Percentiles rank a stretch among this genome's conserved stretches.
These are phyloP conservation scores for Sinocyclocheilus maitianheensis DNA, from an alignment of 2,113 vertebrate species.

Conservation along the genomic window DNA sequence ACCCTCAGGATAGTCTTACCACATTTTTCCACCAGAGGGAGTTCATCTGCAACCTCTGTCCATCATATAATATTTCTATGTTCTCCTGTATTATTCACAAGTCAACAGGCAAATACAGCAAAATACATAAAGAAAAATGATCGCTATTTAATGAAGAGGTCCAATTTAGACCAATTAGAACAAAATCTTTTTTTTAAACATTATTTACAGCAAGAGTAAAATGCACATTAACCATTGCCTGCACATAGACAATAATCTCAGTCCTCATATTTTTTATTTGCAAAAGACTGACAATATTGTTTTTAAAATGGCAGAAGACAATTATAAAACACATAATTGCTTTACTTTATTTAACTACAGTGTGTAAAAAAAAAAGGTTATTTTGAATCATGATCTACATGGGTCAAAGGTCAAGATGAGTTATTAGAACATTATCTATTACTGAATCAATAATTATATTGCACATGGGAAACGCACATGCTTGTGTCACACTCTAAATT, in stretches of 20 bases:
- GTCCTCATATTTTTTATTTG: not conserved
- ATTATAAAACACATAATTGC: not conserved
- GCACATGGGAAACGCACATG: not conserved
- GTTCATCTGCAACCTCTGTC: not conserved
- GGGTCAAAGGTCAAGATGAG: not conserved
- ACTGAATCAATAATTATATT: not conserved
- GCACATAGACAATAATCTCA: not conserved
- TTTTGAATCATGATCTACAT: not conserved
- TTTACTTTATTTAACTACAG: not conserved
- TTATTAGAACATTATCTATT: not conserved
- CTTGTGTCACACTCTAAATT: not conserved
- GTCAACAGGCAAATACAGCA: not conserved
- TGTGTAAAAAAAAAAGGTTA: not conserved
- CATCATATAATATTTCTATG: not conserved
- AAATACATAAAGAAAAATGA: not conserved
- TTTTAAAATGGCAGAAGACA: not conserved
- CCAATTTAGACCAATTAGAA: not conserved
- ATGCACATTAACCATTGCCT: not conserved
- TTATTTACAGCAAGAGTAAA: not conserved
- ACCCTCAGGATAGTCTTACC: not conserved
- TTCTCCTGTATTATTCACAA: not conserved
- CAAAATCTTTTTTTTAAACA: not conserved
- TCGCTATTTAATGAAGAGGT: not conserved
- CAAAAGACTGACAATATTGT: not conserved
- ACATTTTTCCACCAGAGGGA: not conserved